Conservation (phyloP, 2,113 vertebrate genomes). For the Proteles cristata region DNA sequence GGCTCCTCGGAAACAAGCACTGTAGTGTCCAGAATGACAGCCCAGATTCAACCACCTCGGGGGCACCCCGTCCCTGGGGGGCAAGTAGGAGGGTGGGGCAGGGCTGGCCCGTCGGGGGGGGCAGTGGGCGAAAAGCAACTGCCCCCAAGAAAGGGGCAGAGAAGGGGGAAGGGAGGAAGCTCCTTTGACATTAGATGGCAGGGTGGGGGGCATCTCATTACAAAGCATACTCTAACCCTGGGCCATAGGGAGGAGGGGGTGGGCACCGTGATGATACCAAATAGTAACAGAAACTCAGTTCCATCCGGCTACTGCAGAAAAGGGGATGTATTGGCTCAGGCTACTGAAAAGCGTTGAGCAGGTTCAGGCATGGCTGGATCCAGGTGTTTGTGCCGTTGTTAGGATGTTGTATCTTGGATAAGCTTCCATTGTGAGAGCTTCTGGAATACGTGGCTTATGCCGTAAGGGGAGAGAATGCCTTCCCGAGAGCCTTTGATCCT, state of each 20-base stretch:
- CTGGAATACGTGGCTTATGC: neutral
- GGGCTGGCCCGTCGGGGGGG: neutral
- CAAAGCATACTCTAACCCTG: neutral
- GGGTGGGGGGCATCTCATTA: neutral
- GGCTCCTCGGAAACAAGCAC: constrained; percentile 93
- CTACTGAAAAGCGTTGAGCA: neutral
- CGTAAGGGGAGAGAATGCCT: neutral
- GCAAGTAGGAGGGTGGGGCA: constrained; percentile 81
- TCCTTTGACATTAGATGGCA: neutral
- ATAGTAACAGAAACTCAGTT: neutral
- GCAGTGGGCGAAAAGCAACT: neutral
- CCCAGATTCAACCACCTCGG: neutral
- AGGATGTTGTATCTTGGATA: neutral
- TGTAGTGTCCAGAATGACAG: constrained; percentile 95
- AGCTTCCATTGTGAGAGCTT: neutral
- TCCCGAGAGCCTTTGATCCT: neutral
- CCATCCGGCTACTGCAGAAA: neutral
- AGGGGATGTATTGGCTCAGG: neutral
- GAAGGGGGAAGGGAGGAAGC: neutral
- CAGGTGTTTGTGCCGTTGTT: neutral
- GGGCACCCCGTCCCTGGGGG: constrained; percentile 81
- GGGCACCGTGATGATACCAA: neutral
- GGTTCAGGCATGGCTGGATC: neutral
- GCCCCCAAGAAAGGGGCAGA: neutral
- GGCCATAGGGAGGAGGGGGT: neutral